Evolutionary conservation across 2,888 invertebrate genomes (phyloP).

Genomic region (Xylota segnis): DNA sequence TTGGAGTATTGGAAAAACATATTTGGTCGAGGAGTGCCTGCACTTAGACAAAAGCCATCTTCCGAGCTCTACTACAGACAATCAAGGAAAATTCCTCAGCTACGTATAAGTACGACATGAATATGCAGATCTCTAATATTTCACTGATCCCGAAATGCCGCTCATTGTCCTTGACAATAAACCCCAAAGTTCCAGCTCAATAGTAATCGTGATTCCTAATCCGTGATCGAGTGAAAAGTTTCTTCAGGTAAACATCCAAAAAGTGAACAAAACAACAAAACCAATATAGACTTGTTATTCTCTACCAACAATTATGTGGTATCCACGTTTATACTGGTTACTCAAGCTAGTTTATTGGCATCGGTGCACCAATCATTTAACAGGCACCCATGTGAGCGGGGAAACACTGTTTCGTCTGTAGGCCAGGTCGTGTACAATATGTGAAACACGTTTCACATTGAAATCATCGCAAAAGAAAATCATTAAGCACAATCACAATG

Average conservation of each 20-base stretch:
- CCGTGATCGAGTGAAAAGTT: neutral
- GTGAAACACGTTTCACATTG: slow-evolving; percentile 65
- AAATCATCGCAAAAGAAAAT: slow-evolving; percentile 55
- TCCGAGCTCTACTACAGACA: too few relatives aligned
- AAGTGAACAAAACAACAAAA: neutral
- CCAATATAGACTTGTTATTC: neutral
- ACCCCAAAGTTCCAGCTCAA: neutral
- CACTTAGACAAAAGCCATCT: too few relatives aligned
- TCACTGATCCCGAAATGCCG: too few relatives aligned
- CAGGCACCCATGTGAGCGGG: slow-evolving; percentile 44
- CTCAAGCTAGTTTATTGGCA: slow-evolving; percentile 21
- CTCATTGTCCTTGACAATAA: neutral
- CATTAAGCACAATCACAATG: slow-evolving; percentile 55
- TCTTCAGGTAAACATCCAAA: neutral
- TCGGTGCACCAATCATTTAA: slow-evolving; percentile 15
- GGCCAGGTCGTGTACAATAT: slow-evolving; percentile 44
- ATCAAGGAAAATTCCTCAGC: too few relatives aligned
- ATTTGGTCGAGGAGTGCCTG: too few relatives aligned
- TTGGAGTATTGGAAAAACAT: too few relatives aligned
- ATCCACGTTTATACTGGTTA: slow-evolving; percentile 6
- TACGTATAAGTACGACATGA: too few relatives aligned
- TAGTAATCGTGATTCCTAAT: neutral
- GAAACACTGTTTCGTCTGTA: slow-evolving; percentile 47
- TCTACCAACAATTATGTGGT: neutral
- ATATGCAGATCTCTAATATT: too few relatives aligned